A percentile compares a stretch with the other conserved stretches of the same genome.
phyloP scores from a whole-genome alignment of 2,888 invertebrate genomes.

The Fragum whitleyi region DNA sequence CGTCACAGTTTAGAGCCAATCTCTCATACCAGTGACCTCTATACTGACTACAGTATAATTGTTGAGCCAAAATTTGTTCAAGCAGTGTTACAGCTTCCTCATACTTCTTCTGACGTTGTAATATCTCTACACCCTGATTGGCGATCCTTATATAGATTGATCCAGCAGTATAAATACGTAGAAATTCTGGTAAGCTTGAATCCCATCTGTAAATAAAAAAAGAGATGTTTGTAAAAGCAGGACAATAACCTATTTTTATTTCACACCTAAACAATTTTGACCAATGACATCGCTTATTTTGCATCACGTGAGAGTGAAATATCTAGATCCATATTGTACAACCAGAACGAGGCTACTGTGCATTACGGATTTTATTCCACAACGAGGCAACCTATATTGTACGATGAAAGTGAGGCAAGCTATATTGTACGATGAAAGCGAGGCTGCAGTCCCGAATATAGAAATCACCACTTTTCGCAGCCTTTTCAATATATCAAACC shows the following conservation, averaged over 20 bases:
- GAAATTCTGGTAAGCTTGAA: conserved; percentile 86
- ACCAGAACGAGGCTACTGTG: no score
- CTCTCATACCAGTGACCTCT: conserved; percentile 88
- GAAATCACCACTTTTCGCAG: no score
- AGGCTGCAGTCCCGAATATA: no score
- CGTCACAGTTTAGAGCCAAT: conserved; percentile 88
- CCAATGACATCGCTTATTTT: no score
- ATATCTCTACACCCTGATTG: conserved; percentile 85
- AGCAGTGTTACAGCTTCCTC: conserved; percentile 87
- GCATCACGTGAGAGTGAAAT: no score
- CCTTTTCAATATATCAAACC: no score
- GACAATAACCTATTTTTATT: not conserved
- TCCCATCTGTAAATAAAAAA: conserved; percentile 72
- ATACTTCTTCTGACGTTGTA: conserved; percentile 86
- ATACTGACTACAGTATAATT: conserved; percentile 83
- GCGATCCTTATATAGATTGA: conserved; percentile 85
- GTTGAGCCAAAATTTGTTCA: conserved; percentile 86
- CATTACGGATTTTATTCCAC: no score
- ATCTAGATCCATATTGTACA: no score
- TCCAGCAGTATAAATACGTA: conserved; percentile 88
- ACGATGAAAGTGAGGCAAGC: no score
- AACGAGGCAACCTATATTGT: no score
- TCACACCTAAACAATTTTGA: no score
- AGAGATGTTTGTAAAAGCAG: not conserved
- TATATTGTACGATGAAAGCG: no score